A percentile compares a stretch with the other conserved stretches of the same genome.
These are phyloP conservation scores for Xestia xanthographa DNA, from an alignment of 2,888 invertebrate genomes.

Conservation along the genomic window DNA sequence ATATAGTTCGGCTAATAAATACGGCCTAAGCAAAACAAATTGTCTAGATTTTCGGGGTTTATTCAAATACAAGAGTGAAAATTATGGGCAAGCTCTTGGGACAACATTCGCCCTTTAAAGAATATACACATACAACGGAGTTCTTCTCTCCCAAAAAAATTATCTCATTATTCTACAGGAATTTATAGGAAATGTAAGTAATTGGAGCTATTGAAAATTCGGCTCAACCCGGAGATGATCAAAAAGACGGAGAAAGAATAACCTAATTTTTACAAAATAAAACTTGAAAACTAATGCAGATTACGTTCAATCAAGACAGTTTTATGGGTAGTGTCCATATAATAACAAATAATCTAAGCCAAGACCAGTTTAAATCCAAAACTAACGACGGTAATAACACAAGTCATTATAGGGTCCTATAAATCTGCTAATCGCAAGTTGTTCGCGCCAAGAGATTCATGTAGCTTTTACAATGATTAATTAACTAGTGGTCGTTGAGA, in stretches of 20 bases:
- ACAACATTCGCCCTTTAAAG: neutral
- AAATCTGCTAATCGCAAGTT: conserved; percentile 61
- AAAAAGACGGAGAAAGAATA: neutral
- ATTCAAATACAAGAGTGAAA: conserved; percentile 6
- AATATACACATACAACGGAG: neutral
- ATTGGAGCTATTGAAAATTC: neutral
- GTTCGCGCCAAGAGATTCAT: conserved; percentile 58
- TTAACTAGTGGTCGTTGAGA: conserved; percentile 50
- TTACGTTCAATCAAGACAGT: conserved; percentile 2
- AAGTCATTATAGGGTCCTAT: conserved; percentile 53
- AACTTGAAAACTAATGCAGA: neutral
- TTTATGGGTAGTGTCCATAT: neutral
- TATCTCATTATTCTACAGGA: neutral
- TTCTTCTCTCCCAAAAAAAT: neutral
- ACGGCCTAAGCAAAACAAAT: conserved; percentile 18
- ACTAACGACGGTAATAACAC: conserved; percentile 44
- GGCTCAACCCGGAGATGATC: neutral
- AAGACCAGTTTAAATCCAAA: conserved; percentile 35
- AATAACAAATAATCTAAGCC: neutral
- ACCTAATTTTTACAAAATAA: neutral
- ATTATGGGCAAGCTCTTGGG: neutral
- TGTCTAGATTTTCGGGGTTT: conserved; percentile 19
- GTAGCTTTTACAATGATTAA: conserved; percentile 65
- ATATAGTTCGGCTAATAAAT: conserved; percentile 22
- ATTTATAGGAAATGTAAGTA: neutral